phyloP scores from a whole-genome alignment of 2,113 vertebrate species.

The Uropsilus gracilis region DNA sequence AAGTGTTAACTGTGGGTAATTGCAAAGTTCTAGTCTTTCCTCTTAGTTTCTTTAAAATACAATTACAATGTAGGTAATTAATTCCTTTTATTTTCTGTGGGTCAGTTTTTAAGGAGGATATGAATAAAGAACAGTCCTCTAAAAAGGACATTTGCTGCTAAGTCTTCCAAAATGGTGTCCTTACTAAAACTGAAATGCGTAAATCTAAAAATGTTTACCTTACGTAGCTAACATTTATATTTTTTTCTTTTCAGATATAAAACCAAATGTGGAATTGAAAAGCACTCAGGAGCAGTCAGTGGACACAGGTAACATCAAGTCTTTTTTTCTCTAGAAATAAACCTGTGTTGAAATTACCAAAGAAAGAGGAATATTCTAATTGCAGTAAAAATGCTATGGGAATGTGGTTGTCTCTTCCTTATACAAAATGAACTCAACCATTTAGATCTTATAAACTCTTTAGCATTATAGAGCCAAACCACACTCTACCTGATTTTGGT shows the following conservation, averaged over 20 bases:
- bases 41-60: slow-evolving; percentile 10
- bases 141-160: background rate
- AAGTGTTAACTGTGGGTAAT: background rate
- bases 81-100: slow-evolving; percentile 1
- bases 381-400: background rate
- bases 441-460: background rate
- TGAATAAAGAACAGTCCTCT: background rate
- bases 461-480: background rate
- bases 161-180: background rate
- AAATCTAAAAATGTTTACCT: background rate
- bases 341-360: background rate
- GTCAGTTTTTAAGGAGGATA: background rate
- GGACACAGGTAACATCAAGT: slow-evolving; percentile 79
- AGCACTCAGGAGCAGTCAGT: slow-evolving; percentile 80
- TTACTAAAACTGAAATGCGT: slow-evolving; percentile 35
- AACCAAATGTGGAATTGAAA: slow-evolving; percentile 83
- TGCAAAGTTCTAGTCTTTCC: background rate
- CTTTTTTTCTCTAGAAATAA: background rate
- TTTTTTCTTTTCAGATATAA: slow-evolving; percentile 82
- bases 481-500: background rate
- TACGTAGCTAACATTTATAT: slow-evolving; percentile 51
- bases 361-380: background rate
- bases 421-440: background rate
- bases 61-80: background rate
- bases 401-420: background rate